Conservation (phyloP, 2,113 vertebrate genomes). For the Anguilla japonica region DNA sequence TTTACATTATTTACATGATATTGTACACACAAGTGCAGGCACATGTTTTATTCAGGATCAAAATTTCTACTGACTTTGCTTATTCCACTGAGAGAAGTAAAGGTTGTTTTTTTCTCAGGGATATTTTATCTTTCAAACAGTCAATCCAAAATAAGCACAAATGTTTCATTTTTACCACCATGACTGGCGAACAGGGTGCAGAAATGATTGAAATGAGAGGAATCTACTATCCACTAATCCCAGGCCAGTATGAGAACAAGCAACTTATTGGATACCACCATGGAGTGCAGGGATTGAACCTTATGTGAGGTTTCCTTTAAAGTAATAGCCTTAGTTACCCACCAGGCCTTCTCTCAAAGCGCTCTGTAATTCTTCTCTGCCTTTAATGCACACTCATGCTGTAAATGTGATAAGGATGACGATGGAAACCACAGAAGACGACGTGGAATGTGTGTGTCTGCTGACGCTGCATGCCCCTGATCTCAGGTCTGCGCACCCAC, state of each 20-base stretch:
- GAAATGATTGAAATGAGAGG: background rate
- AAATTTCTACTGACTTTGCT: background rate
- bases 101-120: background rate
- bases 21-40: constrained; percentile 16
- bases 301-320: background rate
- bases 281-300: background rate
- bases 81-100: background rate
- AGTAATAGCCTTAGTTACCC: background rate
- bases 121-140: background rate
- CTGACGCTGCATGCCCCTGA: constrained; percentile 17
- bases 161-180: background rate
- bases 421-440: background rate
- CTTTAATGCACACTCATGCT: background rate
- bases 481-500: constrained; percentile 47
- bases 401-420: background rate
- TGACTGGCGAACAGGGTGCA: background rate
- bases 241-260: background rate
- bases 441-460: constrained; percentile 35
- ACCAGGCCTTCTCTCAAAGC: background rate
- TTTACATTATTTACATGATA: constrained; percentile 52
- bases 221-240: background rate
- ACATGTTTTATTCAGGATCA: background rate
- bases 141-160: background rate
- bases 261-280: background rate
- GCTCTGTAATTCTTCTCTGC: background rate